These are phyloP conservation scores for Hucho hucho DNA, from an alignment of 2,113 vertebrate species.

Conservation along the genomic window DNA sequence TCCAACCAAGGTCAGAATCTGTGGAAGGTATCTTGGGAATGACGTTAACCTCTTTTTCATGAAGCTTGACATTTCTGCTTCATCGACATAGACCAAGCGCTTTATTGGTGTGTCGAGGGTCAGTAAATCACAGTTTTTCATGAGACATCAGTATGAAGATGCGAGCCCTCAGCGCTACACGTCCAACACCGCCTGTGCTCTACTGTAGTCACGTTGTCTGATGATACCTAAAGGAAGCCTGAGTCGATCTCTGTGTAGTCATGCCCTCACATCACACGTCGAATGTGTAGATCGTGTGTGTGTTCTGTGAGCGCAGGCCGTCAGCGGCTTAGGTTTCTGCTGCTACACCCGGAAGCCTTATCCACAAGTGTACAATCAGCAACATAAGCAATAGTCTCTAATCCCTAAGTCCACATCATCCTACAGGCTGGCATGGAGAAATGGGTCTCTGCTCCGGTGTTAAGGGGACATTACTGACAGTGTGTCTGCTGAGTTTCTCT, in stretches of 20 bases:
- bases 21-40: neutral
- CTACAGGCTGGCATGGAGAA: conserved; percentile 34
- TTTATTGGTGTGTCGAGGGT: too few species aligned
- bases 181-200: too few species aligned
- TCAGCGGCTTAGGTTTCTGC: conserved; percentile 51
- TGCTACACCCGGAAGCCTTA: conserved; percentile 58
- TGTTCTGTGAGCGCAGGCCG: conserved; percentile 47
- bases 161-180: too few species aligned
- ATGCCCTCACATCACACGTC: neutral
- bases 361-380: conserved; percentile 72
- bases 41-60: neutral
- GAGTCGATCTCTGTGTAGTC: too few species aligned
- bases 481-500: conserved; percentile 13
- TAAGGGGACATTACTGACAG: conserved; percentile 57
- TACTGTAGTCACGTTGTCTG: too few species aligned
- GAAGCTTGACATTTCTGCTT: neutral
- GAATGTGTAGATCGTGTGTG: neutral
- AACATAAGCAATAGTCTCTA: conserved; percentile 65
- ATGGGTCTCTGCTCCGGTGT: conserved; percentile 46
- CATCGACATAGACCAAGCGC: too few species aligned
- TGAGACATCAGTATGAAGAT: too few species aligned
- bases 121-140: too few species aligned
- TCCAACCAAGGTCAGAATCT: neutral
- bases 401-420: conserved; percentile 67
- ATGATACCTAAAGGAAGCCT: too few species aligned